Conservation (phyloP, 2,888 invertebrate genomes). For the Cheilosia pagana region DNA sequence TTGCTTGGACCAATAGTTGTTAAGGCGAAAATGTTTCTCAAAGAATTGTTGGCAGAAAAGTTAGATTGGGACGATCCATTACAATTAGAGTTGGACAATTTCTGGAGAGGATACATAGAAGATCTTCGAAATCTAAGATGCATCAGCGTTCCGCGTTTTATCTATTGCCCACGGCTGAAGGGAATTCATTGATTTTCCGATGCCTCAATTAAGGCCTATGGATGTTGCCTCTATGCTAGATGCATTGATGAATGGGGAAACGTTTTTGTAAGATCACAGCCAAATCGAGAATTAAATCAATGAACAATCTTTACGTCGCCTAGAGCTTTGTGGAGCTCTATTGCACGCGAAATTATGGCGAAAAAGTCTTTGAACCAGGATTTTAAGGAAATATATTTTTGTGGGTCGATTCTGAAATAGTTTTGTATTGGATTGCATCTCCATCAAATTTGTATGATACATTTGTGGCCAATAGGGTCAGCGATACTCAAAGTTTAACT, state of each 20-base stretch:
- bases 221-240: not conserved
- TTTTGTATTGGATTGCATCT: not conserved
- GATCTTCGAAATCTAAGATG: too few species aligned
- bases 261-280: not conserved
- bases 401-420: slow-evolving; percentile 11
- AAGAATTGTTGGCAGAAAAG: not conserved
- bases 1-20: slow-evolving; percentile 15
- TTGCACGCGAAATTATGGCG: too few species aligned
- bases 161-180: not conserved
- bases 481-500: not conserved
- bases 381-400: not conserved
- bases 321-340: not conserved
- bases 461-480: not conserved
- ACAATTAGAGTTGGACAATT: too few species aligned
- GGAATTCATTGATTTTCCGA: not conserved
- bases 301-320: not conserved
- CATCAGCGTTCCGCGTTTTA: too few species aligned
- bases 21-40: slow-evolving; percentile 28
- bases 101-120: too few species aligned
- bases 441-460: not conserved
- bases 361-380: not conserved
- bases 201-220: too few species aligned
- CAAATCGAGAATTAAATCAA: not conserved
- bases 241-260: not conserved
- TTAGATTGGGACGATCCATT: too few species aligned